A percentile compares a stretch with the other conserved stretches of the same genome.
Evolutionary conservation across 2,888 invertebrate genomes (phyloP).

Genomic region (Therioaphis trifolii): DNA sequence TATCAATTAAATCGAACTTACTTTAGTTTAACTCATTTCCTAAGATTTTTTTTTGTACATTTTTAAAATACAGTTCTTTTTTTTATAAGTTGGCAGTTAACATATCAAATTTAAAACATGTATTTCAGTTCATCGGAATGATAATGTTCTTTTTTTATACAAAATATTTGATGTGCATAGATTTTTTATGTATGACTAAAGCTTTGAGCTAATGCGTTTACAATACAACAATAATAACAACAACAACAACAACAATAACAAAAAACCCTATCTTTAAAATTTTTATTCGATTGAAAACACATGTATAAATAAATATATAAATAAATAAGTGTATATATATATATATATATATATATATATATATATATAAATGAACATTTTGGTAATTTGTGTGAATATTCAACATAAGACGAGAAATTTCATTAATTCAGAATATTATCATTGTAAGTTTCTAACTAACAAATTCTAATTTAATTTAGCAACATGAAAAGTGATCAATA

Average conservation of each 20-base stretch:
- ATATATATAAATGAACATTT: too few species aligned
- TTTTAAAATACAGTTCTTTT: background rate
- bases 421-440: too few species aligned
- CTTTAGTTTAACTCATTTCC: background rate
- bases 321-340: too few species aligned
- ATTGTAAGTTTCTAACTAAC: too few species aligned
- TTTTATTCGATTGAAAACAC: background rate
- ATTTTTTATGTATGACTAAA: background rate
- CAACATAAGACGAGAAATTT: too few species aligned
- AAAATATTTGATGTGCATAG: background rate
- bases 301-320: too few species aligned
- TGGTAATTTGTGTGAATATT: too few species aligned
- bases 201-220: background rate
- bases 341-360: too few species aligned
- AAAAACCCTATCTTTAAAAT: background rate
- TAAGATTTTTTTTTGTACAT: background rate
- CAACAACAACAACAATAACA: background rate
- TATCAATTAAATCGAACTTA: background rate
- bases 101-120: background rate
- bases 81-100: conserved; percentile 1
- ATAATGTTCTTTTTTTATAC: background rate
- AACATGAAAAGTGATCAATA: background rate
- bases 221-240: background rate
- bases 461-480: background rate
- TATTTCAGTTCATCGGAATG: background rate